A percentile compares a stretch with the other conserved stretches of the same genome.
These are phyloP conservation scores for Sebastes aleutianus DNA, from an alignment of 2,797 vertebrate species.

Conservation along the genomic window DNA sequence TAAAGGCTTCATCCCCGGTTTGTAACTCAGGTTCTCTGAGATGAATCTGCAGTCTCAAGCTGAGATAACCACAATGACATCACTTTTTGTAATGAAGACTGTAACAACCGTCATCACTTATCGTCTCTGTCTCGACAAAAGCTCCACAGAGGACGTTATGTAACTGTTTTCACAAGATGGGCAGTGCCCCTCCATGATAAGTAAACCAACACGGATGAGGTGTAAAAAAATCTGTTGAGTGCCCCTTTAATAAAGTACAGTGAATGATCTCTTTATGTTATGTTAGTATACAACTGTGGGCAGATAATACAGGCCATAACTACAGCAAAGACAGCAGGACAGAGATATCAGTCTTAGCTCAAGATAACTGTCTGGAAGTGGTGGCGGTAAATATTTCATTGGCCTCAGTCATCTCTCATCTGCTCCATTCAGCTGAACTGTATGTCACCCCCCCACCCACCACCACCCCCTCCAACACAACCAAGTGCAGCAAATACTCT, in stretches of 20 bases:
- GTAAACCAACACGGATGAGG: background rate
- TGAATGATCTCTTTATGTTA: background rate
- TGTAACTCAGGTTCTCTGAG: too few species aligned
- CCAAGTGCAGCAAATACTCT: background rate
- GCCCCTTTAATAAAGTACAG: background rate
- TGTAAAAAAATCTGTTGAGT: background rate
- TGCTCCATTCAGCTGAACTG: conserved; percentile 8
- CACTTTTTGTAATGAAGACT: too few species aligned
- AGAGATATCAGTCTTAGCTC: background rate
- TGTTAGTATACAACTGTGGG: background rate
- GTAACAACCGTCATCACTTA: background rate
- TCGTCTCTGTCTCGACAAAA: background rate
- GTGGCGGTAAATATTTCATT: conserved; percentile 45
- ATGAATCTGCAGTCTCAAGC: background rate
- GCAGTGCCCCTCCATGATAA: background rate
- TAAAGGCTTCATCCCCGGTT: too few species aligned
- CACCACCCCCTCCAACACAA: background rate
- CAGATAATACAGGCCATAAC: background rate
- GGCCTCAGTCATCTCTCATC: conserved; percentile 39
- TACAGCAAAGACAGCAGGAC: too few species aligned
- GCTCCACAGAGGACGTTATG: background rate
- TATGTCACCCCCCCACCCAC: background rate
- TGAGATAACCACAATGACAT: background rate
- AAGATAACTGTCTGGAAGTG: background rate
- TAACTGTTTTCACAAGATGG: background rate